Conservation (phyloP, 2,113 vertebrate species). For the Chaenogobius annularis region DNA sequence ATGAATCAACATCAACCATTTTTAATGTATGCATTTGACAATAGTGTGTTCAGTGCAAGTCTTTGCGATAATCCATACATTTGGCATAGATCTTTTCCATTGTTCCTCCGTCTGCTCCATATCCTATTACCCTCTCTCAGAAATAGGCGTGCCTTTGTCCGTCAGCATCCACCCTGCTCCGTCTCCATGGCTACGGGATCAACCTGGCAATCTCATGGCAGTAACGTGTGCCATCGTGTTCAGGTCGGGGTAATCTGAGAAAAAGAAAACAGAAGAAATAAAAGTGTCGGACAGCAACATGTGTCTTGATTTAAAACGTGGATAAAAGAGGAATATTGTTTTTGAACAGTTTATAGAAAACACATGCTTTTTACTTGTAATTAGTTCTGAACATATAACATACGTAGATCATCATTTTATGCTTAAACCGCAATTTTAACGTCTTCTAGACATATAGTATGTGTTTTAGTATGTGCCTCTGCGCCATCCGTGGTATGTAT, state of each 20-base stretch:
- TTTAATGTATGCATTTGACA: too few relatives aligned
- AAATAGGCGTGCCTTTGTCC: conserved; percentile 39
- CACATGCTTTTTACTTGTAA: too few relatives aligned
- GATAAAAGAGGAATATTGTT: not conserved
- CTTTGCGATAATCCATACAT: too few relatives aligned
- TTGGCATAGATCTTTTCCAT: not conserved
- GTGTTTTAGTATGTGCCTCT: too few relatives aligned
- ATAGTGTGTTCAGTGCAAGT: too few relatives aligned
- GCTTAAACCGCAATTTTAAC: too few relatives aligned
- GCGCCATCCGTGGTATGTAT: too few relatives aligned
- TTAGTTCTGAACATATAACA: too few relatives aligned
- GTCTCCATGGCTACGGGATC: conserved; percentile 76
- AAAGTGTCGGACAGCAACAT: not conserved
- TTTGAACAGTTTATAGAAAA: not conserved
- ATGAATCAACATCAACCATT: too few relatives aligned
- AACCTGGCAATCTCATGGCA: conserved; percentile 60
- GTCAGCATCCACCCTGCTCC: conserved; percentile 34
- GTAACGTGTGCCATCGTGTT: conserved; percentile 40
- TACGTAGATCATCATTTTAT: too few relatives aligned
- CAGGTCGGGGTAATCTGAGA: conserved; percentile 32
- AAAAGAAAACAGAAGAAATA: conserved; percentile 27
- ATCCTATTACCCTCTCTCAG: not conserved
- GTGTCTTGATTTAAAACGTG: conserved; percentile 9
- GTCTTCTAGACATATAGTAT: too few relatives aligned
- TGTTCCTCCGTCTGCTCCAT: conserved; percentile 1